These are phyloP conservation scores for Stenodema calcarata DNA, from an alignment of 2,888 invertebrate species.

Conservation along the genomic window DNA sequence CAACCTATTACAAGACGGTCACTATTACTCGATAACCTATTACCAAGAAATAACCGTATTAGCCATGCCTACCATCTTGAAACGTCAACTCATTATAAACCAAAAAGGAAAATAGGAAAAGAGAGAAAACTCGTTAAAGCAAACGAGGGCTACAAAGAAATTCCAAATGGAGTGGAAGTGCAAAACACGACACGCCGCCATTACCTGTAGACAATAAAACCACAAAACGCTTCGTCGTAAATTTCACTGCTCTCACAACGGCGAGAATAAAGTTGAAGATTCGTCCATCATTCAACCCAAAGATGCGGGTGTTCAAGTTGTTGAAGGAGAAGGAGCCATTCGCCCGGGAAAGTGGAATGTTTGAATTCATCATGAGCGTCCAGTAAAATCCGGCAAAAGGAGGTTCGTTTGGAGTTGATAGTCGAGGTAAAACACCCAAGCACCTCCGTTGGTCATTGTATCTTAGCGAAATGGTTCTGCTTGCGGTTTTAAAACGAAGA, in stretches of 20 bases:
- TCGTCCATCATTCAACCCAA: not conserved
- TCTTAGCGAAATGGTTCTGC: not conserved
- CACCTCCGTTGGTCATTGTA: constrained; percentile 5
- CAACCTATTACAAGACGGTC: too few relatives aligned
- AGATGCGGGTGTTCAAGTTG: not conserved
- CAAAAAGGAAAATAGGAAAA: too few relatives aligned
- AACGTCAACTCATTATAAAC: too few relatives aligned
- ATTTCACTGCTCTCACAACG: not conserved
- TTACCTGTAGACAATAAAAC: constrained; percentile 6
- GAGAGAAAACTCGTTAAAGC: not conserved
- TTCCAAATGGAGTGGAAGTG: not conserved
- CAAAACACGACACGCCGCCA: constrained; percentile 7
- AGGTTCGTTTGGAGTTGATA: not conserved
- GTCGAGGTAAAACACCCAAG: not conserved
- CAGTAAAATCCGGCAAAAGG: not conserved
- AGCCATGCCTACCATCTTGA: too few relatives aligned
- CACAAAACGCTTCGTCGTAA: not conserved
- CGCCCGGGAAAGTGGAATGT: not conserved
- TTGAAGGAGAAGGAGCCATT: not conserved
- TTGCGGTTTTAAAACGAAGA: not conserved
- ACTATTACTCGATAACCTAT: too few relatives aligned
- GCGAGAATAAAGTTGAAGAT: not conserved
- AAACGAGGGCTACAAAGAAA: not conserved
- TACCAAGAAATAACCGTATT: too few relatives aligned
- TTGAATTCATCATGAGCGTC: constrained; percentile 22